Base-by-base conservation (phyloP, 2,113 vertebrate species). In the Platichthys stellatus region DNA sequence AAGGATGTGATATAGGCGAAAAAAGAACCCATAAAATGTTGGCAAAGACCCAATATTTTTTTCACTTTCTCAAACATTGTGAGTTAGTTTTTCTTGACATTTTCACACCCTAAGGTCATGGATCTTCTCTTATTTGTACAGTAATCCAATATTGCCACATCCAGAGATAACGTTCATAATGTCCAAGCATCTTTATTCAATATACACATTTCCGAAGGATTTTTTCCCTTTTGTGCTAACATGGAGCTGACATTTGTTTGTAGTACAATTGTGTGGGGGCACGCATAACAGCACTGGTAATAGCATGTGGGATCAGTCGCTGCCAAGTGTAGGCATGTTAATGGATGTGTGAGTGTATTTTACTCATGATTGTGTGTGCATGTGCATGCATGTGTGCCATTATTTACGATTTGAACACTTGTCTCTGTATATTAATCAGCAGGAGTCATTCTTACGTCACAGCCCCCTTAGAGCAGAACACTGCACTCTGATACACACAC, bases 401-500 rank as follows among this genome's bases (percentile, higher is more conserved):
- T 31, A 8, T 31, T 31, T 91, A 77, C 76, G 82, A 73, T 74
- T 61, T 78, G 69, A 86, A 71, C 71, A 38, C 87, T 89, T 89
- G 91, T 90, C 87, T 28, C 45, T 82, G 70, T 89, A 20, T 72
- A 90, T 92, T 89, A 91, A 92, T 93, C 84, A 88, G 63, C 75
- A 70, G 53, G 17, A 54, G 26, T 15, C 35, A 14, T 72, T 86
- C 58, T 92, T 88, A 72, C 83, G 82, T 92, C 85, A 90, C 40
- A 65, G 12, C 63, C 61, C 28, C 47, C 84, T 65, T 67, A 8
- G 70, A 86, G 65, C 65, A 67, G 49, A 71, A 68, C 18, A 58
- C 80, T 72, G 64, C 3, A 4, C 63, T 74, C 59, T 28, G 5
- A 75, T 49, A 65, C 35, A 11, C 43, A 11, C 72, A 49, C 45